A percentile compares a stretch with the other conserved stretches of the same genome.
Evolutionary conservation across 2,797 vertebrate genomes (phyloP).

Genomic region (Monodelphis domestica): DNA sequence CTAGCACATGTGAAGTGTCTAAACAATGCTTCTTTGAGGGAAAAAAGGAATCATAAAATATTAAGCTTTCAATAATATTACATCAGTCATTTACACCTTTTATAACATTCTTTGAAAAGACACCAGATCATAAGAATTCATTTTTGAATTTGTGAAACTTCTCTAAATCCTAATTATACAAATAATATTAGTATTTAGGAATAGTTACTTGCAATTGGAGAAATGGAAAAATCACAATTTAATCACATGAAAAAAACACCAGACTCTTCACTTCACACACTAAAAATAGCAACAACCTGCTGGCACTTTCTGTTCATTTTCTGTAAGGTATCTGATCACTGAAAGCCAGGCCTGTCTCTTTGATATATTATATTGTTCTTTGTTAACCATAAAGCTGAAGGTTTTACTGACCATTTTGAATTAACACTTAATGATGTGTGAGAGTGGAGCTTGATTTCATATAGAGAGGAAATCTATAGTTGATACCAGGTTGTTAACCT

Average conservation of each 20-base stretch:
- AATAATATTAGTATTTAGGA: neutral
- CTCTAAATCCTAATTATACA: neutral
- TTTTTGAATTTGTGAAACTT: neutral
- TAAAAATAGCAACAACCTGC: neutral
- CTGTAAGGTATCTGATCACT: neutral
- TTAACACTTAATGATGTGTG: conserved; percentile 16
- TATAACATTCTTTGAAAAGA: neutral
- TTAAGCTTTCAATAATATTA: neutral
- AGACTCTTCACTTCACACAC: neutral
- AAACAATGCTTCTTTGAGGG: neutral
- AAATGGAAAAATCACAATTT: neutral
- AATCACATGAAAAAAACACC: neutral
- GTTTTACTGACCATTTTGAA: neutral
- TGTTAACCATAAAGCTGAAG: neutral
- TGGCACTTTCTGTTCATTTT: neutral
- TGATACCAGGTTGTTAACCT: neutral
- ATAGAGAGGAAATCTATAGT: neutral
- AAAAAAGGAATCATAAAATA: neutral
- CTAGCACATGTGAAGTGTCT: neutral
- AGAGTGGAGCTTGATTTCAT: conserved; percentile 8
- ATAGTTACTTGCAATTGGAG: neutral
- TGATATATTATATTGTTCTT: conserved; percentile 25
- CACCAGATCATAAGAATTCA: neutral
- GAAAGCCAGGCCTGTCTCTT: neutral
- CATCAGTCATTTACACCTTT: neutral